Evolutionary conservation across 53 echinoderm and acorn worm species (phyloP).

Genomic region (Crossaster papposus): DNA sequence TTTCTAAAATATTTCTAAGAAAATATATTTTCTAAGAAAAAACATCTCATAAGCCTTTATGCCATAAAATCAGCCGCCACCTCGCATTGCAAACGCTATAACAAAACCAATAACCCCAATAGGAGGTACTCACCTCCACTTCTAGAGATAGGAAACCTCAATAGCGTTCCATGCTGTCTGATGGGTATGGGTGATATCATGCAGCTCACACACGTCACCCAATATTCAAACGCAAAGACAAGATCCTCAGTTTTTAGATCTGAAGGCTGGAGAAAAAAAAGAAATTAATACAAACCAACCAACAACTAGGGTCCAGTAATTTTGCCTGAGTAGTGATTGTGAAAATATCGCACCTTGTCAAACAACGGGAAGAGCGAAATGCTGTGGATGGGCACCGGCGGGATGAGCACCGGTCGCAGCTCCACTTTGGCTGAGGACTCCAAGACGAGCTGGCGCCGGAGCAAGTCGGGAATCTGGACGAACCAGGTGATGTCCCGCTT

Average conservation of each 20-base stretch:
- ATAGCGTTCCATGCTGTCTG: conserved; percentile 73
- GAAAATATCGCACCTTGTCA: conserved; percentile 71
- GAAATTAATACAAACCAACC: background rate
- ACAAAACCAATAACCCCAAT: background rate
- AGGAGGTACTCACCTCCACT: conserved; percentile 64
- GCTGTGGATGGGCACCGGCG: conserved; percentile 76
- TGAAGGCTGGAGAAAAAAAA: conserved; percentile 53
- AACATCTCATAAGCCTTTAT: too few species aligned
- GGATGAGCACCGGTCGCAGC: conserved; percentile 73
- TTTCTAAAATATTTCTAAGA: too few species aligned
- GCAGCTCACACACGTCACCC: conserved; percentile 92
- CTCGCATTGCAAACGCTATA: background rate
- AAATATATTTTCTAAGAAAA: too few species aligned
- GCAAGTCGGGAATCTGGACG: conserved; percentile 85
- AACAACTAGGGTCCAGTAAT: background rate
- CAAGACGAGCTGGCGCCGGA: conserved; percentile 84
- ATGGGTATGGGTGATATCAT: conserved; percentile 96
- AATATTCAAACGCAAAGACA: conserved; percentile 86
- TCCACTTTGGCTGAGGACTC: conserved; percentile 83
- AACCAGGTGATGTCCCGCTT: conserved; percentile 80
- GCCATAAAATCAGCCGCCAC: too few species aligned
- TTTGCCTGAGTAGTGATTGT: background rate
- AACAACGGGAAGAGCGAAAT: conserved; percentile 79
- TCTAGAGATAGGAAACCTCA: conserved; percentile 85
- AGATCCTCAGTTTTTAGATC: conserved; percentile 58